Evolutionary conservation across 2,113 vertebrate species (phyloP).

Genomic region (Platichthys stellatus): DNA sequence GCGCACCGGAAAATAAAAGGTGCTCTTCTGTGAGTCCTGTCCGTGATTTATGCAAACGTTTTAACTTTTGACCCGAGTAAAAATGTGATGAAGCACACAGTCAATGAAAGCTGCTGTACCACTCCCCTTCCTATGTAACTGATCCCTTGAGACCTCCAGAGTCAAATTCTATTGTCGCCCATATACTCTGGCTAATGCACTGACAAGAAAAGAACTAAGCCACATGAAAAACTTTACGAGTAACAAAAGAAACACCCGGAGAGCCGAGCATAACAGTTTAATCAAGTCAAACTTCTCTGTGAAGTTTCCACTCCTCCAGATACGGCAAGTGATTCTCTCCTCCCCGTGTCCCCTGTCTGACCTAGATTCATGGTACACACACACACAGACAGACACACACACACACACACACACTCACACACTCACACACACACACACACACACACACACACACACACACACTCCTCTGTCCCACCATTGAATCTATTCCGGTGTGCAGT

Average conservation of each 20-base stretch:
- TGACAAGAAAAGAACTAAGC: not conserved
- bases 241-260: not conserved
- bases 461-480: no score
- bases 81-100: slow-evolving; percentile 16
- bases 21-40: not conserved
- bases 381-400: slow-evolving; percentile 11
- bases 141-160: slow-evolving; percentile 30
- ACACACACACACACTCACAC: slow-evolving; percentile 16
- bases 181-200: slow-evolving; percentile 21
- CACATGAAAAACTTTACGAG: not conserved
- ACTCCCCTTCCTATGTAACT: slow-evolving; percentile 3
- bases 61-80: slow-evolving; percentile 36
- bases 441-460: slow-evolving; percentile 19
- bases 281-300: slow-evolving; percentile 2
- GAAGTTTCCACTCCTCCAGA: slow-evolving; percentile 4
- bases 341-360: slow-evolving; percentile 38
- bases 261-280: not conserved
- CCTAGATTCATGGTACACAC: slow-evolving; percentile 31
- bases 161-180: slow-evolving; percentile 19
- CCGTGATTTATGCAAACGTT: slow-evolving; percentile 25
- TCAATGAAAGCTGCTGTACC: slow-evolving; percentile 10
- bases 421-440: slow-evolving; percentile 12
- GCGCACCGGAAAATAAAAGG: not conserved
- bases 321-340: slow-evolving; percentile 1
- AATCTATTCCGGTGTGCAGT: not conserved